Conservation (phyloP, 30 jellyfish, hydroid and myxozoan species). For the Aurelia coerulea region DNA sequence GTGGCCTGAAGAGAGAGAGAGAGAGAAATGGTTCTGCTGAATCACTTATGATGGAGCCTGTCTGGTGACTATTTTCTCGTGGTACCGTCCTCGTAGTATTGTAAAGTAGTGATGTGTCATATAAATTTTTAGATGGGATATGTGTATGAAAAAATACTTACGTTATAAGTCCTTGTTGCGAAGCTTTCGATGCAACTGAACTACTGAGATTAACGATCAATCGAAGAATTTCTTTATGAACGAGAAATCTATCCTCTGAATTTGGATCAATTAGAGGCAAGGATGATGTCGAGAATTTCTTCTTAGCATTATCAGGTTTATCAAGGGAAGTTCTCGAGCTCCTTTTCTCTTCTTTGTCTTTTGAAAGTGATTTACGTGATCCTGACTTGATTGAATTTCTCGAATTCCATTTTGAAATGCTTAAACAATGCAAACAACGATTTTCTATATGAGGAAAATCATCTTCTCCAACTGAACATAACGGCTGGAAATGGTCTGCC, state of each 20-base stretch:
- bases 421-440: slow-evolving; percentile 52
- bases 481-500: slow-evolving; percentile 81
- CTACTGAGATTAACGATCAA: slow-evolving; percentile 89
- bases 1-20: too few species aligned
- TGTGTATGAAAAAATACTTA: slow-evolving; percentile 10
- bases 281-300: slow-evolving; percentile 55
- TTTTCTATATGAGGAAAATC: slow-evolving; percentile 46
- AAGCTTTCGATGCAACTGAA: slow-evolving; percentile 97
- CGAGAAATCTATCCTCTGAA: slow-evolving; percentile 59
- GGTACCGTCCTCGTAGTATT: too few species aligned
- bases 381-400: slow-evolving; percentile 32
- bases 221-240: slow-evolving; percentile 79
- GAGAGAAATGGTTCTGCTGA: too few species aligned
- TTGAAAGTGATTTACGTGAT: slow-evolving; percentile 33
- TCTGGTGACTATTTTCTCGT: too few species aligned
- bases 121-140: too few species aligned
- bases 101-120: too few species aligned
- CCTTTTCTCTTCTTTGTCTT: slow-evolving; percentile 46
- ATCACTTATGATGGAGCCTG: too few species aligned
- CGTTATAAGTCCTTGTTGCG: slow-evolving; percentile 93
- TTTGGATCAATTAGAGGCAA: slow-evolving; percentile 55
- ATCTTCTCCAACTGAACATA: slow-evolving; percentile 10
- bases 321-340: slow-evolving; percentile 40
- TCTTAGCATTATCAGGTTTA: slow-evolving; percentile 40
- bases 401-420: slow-evolving; percentile 23